Percentiles rank a stretch among this genome's conserved stretches.
phyloP scores from a whole-genome alignment of 1,140 invertebrate species.

The Drosophila miranda region DNA sequence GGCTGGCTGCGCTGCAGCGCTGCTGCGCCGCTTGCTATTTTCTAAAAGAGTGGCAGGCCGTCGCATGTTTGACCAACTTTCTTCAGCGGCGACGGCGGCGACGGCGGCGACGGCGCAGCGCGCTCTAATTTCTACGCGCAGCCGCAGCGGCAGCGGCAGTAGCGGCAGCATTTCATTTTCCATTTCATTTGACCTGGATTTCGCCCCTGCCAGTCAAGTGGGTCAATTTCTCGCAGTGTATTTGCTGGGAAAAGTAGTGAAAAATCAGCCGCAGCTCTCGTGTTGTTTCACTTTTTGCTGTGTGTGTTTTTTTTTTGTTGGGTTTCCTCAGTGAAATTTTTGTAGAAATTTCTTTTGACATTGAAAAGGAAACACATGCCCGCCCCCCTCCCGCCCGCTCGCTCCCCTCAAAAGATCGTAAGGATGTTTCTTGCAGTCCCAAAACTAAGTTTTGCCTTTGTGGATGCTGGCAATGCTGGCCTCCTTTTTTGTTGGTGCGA shows the following conservation, averaged over 20 bases:
- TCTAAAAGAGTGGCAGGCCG: slow-evolving; percentile 52
- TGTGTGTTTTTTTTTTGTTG: slow-evolving; percentile 2
- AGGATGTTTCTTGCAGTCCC: too few relatives aligned
- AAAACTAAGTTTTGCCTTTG: slow-evolving; percentile 4
- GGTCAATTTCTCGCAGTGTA: slow-evolving; percentile 54
- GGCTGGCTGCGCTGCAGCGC: slow-evolving; percentile 36
- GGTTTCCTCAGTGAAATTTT: slow-evolving; percentile 61
- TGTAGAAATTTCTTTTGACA: slow-evolving; percentile 70
- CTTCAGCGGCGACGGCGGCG: slow-evolving; percentile 7
- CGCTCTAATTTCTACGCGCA: slow-evolving; percentile 76
- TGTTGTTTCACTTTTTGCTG: slow-evolving; percentile 70
- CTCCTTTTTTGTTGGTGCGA: slow-evolving; percentile 25
- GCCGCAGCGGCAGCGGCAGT: slow-evolving; percentile 26
- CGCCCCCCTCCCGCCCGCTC: too few relatives aligned
- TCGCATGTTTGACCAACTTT: slow-evolving; percentile 73
- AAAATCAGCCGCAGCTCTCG: slow-evolving; percentile 42
- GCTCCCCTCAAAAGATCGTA: too few relatives aligned
- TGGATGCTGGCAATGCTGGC: not conserved
- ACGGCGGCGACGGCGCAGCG: slow-evolving; percentile 13
- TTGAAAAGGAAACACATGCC: slow-evolving; percentile 54
- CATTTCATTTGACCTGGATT: slow-evolving; percentile 81
- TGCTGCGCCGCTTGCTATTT: slow-evolving; percentile 62
- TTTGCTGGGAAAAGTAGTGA: slow-evolving; percentile 60
- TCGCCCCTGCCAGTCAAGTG: slow-evolving; percentile 62
- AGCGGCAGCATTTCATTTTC: slow-evolving; percentile 67